Base-by-base conservation (phyloP, 2,888 invertebrate genomes). In the Lepidochrysops patricia region DNA sequence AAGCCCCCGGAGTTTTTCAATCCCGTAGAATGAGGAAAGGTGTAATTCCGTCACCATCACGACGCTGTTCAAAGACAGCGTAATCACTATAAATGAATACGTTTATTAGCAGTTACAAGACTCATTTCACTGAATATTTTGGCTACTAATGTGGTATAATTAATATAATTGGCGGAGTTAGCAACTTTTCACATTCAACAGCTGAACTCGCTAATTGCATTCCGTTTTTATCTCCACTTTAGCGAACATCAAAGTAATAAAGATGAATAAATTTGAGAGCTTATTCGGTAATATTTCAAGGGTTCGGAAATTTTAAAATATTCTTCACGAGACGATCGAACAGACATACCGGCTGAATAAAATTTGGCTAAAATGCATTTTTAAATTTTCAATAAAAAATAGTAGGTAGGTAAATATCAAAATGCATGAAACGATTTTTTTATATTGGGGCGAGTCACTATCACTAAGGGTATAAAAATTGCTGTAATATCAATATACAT, bases 131-230 rank as follows among this genome's bases (percentile, higher is more conserved):
- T 34, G 35, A 35, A 26, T 58, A 50, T 50, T 50, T 58, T 35
- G 58, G 34, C 26, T 52, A 71, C 74, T 76, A 80, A 77, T 73
- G 76, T 70, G 67, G 63, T 66, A 67, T 71, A 71, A 74, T 74
- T 72, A 72, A 76, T 76, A 72, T 70, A 72, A 71, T 71, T 70
- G 71, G 61, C 69, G 65, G 66, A 69, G 61, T 62, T 62, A 57
- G 58, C 57, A 58, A 61, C 58, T 59, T 61, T 57, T 50, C 57
- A 56, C 57, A 57, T 48, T 49, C 49, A 59, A 61, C 61, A 49
- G 57, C 43, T 58, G 61, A 61, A 57, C 37, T 56, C 25, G 58
- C 25, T 59, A 61, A 60, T 61, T 26, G 37, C 35, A 54, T 32
- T 29, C 29, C 54, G 13, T 54, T 54, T 54, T 54, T 32, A 29